Percentiles rank a stretch among this genome's conserved stretches.
These are phyloP conservation scores for Eucera pruinosa DNA, from an alignment of 2,888 invertebrate species.

Conservation along the genomic window DNA sequence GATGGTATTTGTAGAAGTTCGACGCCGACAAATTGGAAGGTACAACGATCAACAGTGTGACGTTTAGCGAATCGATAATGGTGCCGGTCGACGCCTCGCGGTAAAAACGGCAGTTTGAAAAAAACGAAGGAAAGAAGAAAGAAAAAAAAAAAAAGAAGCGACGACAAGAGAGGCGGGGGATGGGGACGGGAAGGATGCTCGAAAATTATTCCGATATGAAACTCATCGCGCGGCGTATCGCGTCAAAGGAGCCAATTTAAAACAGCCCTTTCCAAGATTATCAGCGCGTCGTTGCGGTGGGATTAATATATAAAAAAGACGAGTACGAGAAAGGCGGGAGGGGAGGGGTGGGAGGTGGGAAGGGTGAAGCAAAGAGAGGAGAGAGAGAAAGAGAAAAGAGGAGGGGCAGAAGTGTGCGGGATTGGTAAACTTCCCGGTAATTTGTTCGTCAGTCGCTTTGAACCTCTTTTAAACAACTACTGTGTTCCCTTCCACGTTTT, in stretches of 20 bases:
- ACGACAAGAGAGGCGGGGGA: slow-evolving; percentile 13
- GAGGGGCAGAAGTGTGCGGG: slow-evolving; percentile 66
- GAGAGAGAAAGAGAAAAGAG: slow-evolving; percentile 48
- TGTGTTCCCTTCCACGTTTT: slow-evolving; percentile 41
- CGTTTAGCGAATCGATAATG: slow-evolving; percentile 65
- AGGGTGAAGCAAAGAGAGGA: slow-evolving; percentile 35
- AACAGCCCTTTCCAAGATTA: slow-evolving; percentile 83
- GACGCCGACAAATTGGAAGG: slow-evolving; percentile 9
- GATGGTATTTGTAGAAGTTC: not conserved
- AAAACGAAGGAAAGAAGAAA: slow-evolving; percentile 44
- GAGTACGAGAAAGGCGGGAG: slow-evolving; percentile 24
- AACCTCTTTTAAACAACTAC: slow-evolving; percentile 77
- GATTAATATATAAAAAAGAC: slow-evolving; percentile 71
- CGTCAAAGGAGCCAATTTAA: slow-evolving; percentile 84
- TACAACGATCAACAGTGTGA: slow-evolving; percentile 4
- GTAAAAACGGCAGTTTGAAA: slow-evolving; percentile 61
- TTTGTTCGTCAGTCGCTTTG: slow-evolving; percentile 80
- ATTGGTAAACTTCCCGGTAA: slow-evolving; percentile 82
- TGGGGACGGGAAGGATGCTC: slow-evolving; percentile 56
- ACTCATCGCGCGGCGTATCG: slow-evolving; percentile 81
- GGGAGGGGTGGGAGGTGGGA: too few relatives aligned
- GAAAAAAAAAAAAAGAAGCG: slow-evolving; percentile 43
- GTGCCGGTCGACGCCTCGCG: slow-evolving; percentile 51
- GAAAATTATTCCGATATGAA: slow-evolving; percentile 84
- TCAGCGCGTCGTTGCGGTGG: slow-evolving; percentile 73